These are phyloP conservation scores for Chouioia cunea DNA, from an alignment of 2,888 invertebrate genomes.

Conservation along the genomic window DNA sequence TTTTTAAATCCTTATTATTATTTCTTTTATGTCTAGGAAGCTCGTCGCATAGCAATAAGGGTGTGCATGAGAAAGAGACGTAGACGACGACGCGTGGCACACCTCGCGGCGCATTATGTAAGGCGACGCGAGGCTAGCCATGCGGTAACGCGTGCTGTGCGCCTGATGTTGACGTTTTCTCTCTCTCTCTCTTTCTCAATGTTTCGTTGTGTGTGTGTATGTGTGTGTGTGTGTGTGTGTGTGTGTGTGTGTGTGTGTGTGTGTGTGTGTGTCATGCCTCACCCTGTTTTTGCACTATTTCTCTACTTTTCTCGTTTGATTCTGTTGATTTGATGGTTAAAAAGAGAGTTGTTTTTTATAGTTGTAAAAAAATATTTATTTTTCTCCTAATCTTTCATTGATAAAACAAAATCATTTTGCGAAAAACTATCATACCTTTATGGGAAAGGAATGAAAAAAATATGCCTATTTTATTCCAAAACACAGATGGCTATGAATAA, in stretches of 20 bases:
- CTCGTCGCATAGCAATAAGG: slow-evolving; percentile 11
- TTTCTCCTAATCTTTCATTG: too few species aligned
- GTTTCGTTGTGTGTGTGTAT: not conserved
- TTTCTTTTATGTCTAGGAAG: not conserved
- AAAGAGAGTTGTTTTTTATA: too few species aligned
- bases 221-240: too few species aligned
- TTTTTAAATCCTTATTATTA: not conserved
- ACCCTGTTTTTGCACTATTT: not conserved
- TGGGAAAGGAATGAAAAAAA: too few species aligned
- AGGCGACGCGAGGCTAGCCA: slow-evolving; percentile 1
- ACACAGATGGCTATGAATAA: too few species aligned
- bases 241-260: not conserved
- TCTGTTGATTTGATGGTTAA: too few species aligned
- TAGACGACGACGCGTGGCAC: not conserved
- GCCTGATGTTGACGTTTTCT: slow-evolving; percentile 14
- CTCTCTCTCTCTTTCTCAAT: slow-evolving; percentile 7
- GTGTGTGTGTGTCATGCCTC: too few species aligned
- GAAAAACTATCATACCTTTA: too few species aligned
- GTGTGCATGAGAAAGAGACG: not conserved
- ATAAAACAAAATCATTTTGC: too few species aligned
- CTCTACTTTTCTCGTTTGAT: not conserved
- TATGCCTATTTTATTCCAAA: too few species aligned
- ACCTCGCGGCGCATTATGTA: slow-evolving; percentile 20
- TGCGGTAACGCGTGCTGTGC: slow-evolving; percentile 17
- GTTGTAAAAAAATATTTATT: too few species aligned